phyloP scores from a whole-genome alignment of 2,888 invertebrate genomes.

The Alloscopus bannaensis region DNA sequence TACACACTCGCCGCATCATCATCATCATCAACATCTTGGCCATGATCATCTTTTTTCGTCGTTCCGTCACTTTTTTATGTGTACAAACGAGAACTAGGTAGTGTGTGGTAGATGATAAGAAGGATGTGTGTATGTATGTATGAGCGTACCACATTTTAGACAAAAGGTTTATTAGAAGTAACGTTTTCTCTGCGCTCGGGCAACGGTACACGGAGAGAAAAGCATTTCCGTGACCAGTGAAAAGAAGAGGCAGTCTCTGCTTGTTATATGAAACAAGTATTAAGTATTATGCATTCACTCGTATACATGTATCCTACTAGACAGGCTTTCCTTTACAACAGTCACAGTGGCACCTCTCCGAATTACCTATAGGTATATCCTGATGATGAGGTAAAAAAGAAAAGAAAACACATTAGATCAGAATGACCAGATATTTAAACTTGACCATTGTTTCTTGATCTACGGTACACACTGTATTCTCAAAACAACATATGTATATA shows the following conservation, averaged over 20 bases:
- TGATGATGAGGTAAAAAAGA: constrained; percentile 8
- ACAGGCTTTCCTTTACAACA: constrained; percentile 22
- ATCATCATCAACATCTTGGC: background rate
- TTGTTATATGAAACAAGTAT: constrained; percentile 19
- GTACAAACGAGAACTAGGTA: background rate
- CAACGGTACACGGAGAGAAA: constrained; percentile 59
- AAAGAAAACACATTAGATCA: constrained; percentile 23
- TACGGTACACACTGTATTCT: constrained; percentile 7
- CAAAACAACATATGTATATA: background rate
- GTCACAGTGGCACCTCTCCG: constrained; percentile 35
- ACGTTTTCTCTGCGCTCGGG: constrained; percentile 55
- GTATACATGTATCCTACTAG: background rate
- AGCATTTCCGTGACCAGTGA: constrained; percentile 64
- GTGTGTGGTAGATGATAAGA: constrained; percentile 2
- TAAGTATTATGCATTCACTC: background rate
- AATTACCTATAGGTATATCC: background rate
- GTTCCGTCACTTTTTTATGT: background rate
- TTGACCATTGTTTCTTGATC: constrained; percentile 30
- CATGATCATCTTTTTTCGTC: background rate
- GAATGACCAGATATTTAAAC: constrained; percentile 36
- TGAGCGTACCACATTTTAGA: constrained; percentile 28
- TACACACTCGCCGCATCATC: constrained; percentile 8
- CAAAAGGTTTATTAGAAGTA: constrained; percentile 57
- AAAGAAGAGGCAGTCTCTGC: constrained; percentile 21
- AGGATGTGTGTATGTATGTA: constrained; percentile 9